phyloP scores from a whole-genome alignment of 2,797 vertebrate genomes.

The Phoxinus dragarum region DNA sequence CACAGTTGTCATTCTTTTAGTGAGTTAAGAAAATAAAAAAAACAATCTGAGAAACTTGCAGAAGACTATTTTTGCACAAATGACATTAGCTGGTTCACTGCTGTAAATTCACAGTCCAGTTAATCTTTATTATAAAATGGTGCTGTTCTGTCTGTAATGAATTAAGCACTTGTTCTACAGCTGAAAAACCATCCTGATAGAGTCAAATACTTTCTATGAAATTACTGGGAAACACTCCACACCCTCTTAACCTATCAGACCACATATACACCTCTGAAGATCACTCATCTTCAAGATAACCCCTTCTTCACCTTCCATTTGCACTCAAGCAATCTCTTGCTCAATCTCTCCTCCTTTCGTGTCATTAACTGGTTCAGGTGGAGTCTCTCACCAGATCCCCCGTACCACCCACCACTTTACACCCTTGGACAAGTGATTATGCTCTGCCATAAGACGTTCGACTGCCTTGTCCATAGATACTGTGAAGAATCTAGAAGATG shows the following conservation, averaged over 20 bases:
- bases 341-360: not conserved
- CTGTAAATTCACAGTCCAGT: not conserved
- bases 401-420: not conserved
- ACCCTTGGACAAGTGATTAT: not conserved
- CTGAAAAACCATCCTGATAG: not conserved
- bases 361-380: constrained; percentile 25
- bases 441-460: not conserved
- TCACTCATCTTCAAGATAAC: constrained; percentile 4
- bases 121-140: not conserved
- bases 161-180: not conserved
- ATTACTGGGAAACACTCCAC: not conserved
- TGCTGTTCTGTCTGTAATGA: not conserved
- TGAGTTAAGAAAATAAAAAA: not conserved
- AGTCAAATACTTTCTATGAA: not conserved
- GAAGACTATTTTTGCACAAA: constrained; percentile 1
- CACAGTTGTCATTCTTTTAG: not conserved
- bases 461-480: not conserved
- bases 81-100: not conserved
- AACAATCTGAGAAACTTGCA: not conserved
- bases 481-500: not conserved
- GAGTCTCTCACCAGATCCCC: not conserved
- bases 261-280: constrained; percentile 14
- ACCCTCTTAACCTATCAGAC: not conserved
- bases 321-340: not conserved
- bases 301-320: constrained; percentile 14